Conservation (phyloP, 2,888 invertebrate genomes). For the Apoderus coryli region DNA sequence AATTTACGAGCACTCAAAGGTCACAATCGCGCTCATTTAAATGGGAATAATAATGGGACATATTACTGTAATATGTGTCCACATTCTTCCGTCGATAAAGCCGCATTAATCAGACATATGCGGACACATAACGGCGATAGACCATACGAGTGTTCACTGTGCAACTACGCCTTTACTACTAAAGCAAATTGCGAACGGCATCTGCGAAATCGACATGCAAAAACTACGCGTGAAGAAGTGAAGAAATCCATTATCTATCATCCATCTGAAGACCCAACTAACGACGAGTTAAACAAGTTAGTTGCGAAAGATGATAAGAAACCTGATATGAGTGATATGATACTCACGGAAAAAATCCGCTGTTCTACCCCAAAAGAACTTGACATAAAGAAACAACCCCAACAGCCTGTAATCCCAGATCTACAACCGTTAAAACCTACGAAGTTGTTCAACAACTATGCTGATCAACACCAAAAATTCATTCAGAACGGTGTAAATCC, state of each 20-base stretch:
- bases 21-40: constrained; percentile 75
- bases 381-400: constrained; percentile 12
- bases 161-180: constrained; percentile 92
- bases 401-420: constrained; percentile 18
- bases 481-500: constrained; percentile 18
- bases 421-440: constrained; percentile 14
- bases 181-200: constrained; percentile 96
- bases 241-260: constrained; percentile 79
- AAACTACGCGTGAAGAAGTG: constrained; percentile 74
- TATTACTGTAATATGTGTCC: constrained; percentile 90
- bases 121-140: constrained; percentile 90
- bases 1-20: constrained; percentile 83
- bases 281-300: constrained; percentile 50
- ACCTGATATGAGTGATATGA: constrained; percentile 26
- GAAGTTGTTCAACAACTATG: constrained; percentile 19
- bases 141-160: constrained; percentile 88
- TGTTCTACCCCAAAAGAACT: constrained; percentile 27
- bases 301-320: constrained; percentile 39
- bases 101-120: constrained; percentile 81
- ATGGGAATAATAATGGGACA: constrained; percentile 57
- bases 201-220: constrained; percentile 79
- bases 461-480: constrained; percentile 21
- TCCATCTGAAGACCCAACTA: constrained; percentile 71
- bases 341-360: constrained; percentile 23
- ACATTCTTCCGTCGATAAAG: constrained; percentile 79